A percentile compares a stretch with the other conserved stretches of the same genome.
Evolutionary conservation across 2,797 vertebrate genomes (phyloP).

Genomic region (Sebastes minor): DNA sequence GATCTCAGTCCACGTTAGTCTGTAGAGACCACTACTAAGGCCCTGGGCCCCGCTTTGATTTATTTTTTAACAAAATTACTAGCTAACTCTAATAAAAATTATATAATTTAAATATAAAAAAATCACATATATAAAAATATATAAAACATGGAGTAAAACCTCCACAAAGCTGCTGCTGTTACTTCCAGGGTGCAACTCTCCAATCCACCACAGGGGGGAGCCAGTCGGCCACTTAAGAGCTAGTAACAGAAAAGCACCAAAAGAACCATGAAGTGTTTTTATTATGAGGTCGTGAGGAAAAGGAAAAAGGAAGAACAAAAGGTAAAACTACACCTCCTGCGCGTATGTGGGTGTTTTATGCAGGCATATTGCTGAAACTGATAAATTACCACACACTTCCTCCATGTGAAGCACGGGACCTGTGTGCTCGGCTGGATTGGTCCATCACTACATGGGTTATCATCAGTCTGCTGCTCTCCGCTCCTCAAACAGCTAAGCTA

Average conservation of each 20-base stretch:
- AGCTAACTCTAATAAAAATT: not conserved
- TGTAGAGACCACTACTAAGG: no score
- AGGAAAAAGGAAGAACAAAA: not conserved
- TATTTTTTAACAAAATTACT: no score
- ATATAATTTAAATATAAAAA: not conserved
- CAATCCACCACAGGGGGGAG: slow-evolving; percentile 16
- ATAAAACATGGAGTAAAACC: not conserved
- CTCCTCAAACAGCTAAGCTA: slow-evolving; percentile 3
- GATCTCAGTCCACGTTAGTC: no score
- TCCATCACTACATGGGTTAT: slow-evolving; percentile 41
- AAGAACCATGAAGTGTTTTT: not conserved
- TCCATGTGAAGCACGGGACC: slow-evolving; percentile 33
- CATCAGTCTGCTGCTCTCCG: slow-evolving; percentile 36
- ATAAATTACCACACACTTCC: not conserved
- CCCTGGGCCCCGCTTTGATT: fast-evolving
- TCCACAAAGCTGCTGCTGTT: no score
- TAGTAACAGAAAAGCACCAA: not conserved
- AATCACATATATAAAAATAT: no score
- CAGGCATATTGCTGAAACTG: not conserved
- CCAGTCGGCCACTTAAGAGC: not conserved
- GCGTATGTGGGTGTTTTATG: not conserved
- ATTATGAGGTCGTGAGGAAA: slow-evolving; percentile 25
- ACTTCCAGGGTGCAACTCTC: not conserved
- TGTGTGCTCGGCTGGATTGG: slow-evolving; percentile 52
- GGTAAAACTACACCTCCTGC: not conserved